Base-by-base conservation (phyloP, 2,888 invertebrate species). In the Platycheirus rosarum region DNA sequence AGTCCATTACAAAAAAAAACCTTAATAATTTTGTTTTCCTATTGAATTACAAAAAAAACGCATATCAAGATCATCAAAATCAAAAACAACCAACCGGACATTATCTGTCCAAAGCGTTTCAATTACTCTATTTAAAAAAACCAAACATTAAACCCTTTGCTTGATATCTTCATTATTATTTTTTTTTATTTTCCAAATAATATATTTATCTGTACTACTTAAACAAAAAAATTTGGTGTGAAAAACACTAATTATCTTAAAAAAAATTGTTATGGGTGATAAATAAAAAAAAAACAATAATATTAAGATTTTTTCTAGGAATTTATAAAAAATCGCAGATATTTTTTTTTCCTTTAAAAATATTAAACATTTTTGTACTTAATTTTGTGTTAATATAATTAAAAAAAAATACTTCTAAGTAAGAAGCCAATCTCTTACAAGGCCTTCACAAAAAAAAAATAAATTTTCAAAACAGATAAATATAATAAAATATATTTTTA, bases 241-340 rank as follows among this genome's bases (percentile, higher is more conserved):
- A 51, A 37, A 29, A 29, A 69, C 42, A 46, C 40, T 6, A 49
- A 14, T 71, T 42, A 32, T 16, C 20, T 23, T 23, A 66, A 48
- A 71, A 48, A 46, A 62, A 70, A 66, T 57, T 74, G 46, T 62
- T 70, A 66, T 35, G 66, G 53, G 80, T 80, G 76, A 80, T 80
- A 74, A 69, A 76, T 76, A 63, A 65, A 69, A 80, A 71, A 63
- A 65, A 69, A 80, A 71, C 70, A 80, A 80, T 80, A 76, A 80
- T 42, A 70, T 70, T 76, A 80, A 80, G 75, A 70, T 60, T 71
- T 32, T 71, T 69, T 46, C 20, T 65, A 65, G 60, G 11, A 79
- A 65, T 51, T 63, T 57, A 79, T 55, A 62, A 69, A 29, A 42
- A 66, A 53, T 6, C 13, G 42, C 37, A 57, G 37, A 16, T 49